phyloP scores from a whole-genome alignment of 35 echinoderm and acorn worm genomes.

The Lytechinus variegatus region DNA sequence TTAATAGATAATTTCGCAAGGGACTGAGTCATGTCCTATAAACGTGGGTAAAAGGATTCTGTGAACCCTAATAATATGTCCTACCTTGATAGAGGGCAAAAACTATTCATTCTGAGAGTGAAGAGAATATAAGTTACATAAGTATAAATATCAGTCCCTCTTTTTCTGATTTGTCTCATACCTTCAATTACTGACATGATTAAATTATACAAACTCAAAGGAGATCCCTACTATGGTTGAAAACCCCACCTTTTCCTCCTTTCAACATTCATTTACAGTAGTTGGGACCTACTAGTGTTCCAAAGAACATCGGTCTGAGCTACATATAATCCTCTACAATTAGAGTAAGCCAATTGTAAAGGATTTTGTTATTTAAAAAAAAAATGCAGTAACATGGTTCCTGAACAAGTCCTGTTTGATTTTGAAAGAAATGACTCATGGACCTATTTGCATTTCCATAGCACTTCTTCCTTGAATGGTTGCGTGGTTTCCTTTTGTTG shows the following conservation, averaged over 20 bases:
- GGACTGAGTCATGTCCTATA: neutral
- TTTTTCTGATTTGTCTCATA: neutral
- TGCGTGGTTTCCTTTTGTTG: neutral
- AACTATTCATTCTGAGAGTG: neutral
- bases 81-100: neutral
- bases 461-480: neutral
- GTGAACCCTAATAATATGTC: neutral
- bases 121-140: neutral
- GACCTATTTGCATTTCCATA: neutral
- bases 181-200: neutral
- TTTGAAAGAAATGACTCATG: conserved; percentile 8
- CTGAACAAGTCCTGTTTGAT: neutral
- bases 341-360: neutral
- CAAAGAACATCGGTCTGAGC: neutral
- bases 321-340: neutral
- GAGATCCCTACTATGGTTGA: neutral
- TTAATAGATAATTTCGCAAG: neutral
- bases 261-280: neutral
- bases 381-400: neutral
- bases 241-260: neutral
- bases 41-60: neutral
- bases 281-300: neutral
- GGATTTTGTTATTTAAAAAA: neutral
- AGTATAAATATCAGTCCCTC: neutral
- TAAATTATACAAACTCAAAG: neutral